These are phyloP conservation scores for Limnephilus rhombicus DNA, from an alignment of 2,888 invertebrate genomes.

Conservation along the genomic window DNA sequence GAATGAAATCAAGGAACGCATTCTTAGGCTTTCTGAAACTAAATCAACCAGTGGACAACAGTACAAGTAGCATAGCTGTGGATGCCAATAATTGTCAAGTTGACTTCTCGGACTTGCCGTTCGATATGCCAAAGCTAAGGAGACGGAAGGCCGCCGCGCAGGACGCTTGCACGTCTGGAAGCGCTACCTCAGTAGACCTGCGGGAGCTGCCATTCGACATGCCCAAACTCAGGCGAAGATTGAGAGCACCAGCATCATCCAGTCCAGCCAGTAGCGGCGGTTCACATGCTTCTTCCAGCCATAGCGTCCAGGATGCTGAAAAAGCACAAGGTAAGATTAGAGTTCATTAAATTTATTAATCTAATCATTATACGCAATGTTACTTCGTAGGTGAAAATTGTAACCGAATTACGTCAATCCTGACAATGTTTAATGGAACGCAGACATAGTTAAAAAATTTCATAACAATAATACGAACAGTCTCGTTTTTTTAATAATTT, in stretches of 20 bases:
- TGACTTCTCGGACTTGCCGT: constrained; percentile 87
- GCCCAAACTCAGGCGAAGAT: constrained; percentile 89
- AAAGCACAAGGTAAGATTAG: constrained; percentile 77
- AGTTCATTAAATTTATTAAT: neutral
- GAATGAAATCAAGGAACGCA: constrained; percentile 83
- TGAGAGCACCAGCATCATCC: constrained; percentile 81
- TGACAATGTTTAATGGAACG: neutral
- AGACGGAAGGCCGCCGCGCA: constrained; percentile 82
- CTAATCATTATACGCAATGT: neutral
- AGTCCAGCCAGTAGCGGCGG: constrained; percentile 85
- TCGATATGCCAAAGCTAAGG: constrained; percentile 93
- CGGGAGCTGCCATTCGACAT: constrained; percentile 93
- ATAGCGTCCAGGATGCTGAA: constrained; percentile 87
- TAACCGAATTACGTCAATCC: neutral
- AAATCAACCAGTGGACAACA: constrained; percentile 78
- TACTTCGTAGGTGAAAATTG: neutral
- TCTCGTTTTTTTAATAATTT: neutral
- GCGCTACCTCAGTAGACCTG: constrained; percentile 86
- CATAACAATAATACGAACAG: neutral
- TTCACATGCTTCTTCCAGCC: constrained; percentile 89
- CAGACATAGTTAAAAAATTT: neutral
- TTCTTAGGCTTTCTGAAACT: constrained; percentile 78
- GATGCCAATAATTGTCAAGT: constrained; percentile 77
- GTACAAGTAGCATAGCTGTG: constrained; percentile 67
- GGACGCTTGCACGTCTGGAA: constrained; percentile 83